Conservation (phyloP, 2,113 vertebrate species). For the Nettapus auritus region DNA sequence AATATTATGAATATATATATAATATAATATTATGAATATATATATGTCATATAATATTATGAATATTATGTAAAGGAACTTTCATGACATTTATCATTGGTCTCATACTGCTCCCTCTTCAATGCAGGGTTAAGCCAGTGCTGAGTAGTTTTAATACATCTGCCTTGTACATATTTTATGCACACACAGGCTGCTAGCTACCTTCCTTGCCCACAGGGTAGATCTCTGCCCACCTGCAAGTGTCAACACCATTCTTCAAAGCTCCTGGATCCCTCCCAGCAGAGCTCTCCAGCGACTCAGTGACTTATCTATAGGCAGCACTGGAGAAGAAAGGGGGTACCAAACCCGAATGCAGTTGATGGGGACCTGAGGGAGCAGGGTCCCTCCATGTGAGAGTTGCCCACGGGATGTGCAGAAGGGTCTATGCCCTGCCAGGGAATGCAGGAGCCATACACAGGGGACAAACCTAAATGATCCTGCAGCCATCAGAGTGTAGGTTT, state of each 20-base stretch:
- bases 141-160: background rate
- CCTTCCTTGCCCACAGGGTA: background rate
- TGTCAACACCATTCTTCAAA: background rate
- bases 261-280: background rate
- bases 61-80: background rate
- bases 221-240: background rate
- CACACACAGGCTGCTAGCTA: background rate
- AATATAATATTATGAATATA: no score
- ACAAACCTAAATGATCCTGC: background rate
- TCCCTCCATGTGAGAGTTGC: rapidly evolving
- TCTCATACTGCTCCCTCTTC: background rate
- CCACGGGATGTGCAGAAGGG: background rate
- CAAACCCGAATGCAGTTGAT: background rate
- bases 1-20: no score
- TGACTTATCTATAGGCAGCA: background rate
- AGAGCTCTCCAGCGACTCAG: background rate
- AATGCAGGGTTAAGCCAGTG: background rate
- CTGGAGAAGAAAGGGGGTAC: rapidly evolving
- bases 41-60: no score
- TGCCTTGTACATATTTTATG: background rate
- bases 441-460: background rate
- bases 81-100: background rate
- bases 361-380: background rate
- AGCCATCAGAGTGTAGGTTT: background rate
- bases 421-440: rapidly evolving